phyloP scores from a whole-genome alignment of 2,797 vertebrate genomes.

The Ficedula albicollis region DNA sequence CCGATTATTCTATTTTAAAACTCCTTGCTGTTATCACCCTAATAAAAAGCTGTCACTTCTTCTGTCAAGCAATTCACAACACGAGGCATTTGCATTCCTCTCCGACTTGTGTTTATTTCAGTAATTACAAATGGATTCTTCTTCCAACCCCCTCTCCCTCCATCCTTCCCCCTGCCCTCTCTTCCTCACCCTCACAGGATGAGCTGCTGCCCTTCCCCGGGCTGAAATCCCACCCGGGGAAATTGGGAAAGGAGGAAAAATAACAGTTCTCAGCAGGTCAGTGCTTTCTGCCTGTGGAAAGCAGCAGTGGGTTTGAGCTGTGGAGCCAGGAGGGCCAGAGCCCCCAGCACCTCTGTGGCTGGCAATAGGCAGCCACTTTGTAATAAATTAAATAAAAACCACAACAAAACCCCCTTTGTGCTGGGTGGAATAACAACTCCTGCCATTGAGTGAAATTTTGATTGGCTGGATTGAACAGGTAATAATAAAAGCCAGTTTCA shows the following conservation, averaged over 20 bases:
- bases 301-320: not conserved
- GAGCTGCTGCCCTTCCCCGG: not conserved
- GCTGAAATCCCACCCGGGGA: not conserved
- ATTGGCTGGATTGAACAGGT: not conserved
- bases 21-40: conserved; percentile 58
- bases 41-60: conserved; percentile 72
- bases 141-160: not conserved
- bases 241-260: not conserved
- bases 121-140: conserved; percentile 60
- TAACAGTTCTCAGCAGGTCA: not conserved
- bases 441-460: conserved; percentile 5
- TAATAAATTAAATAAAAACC: not conserved
- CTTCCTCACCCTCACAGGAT: not conserved
- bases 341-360: not conserved
- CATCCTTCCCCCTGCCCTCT: not conserved
- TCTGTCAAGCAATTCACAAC: conserved; percentile 60
- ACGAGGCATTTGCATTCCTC: conserved; percentile 51
- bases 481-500: not conserved
- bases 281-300: not conserved
- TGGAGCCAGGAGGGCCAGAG: fast-evolving
- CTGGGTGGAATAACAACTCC: not conserved
- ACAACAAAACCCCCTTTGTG: not conserved
- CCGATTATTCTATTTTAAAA: conserved; percentile 77
- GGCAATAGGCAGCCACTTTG: not conserved
- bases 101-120: conserved; percentile 52